Base-by-base conservation (phyloP, 2,113 vertebrate species). In the Eclectus roratus region DNA sequence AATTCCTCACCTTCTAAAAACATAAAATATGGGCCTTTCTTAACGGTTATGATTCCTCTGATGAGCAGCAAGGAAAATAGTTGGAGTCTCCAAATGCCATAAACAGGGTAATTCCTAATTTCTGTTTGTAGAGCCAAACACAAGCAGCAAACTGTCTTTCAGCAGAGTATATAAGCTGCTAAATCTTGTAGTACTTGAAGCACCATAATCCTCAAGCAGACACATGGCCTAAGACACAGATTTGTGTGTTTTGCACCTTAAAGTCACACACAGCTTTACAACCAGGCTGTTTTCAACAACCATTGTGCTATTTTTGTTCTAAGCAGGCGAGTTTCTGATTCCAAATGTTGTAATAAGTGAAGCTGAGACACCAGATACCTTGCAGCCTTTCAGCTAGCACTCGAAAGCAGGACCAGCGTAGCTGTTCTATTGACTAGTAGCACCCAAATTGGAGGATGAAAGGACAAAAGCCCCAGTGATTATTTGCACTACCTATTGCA, bases 131-230 rank as follows among this genome's bases (percentile, higher is more conserved):
- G 80, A n/a, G 80, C 35, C 82, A 94, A 92, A 88, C 13, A 66
- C 60, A 84, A 72, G 64, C 60, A 90, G 65, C 72, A 96, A 86
- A 86, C 80, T 81, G 79, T 64, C 80, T 91, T 88, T 89, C 90
- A 81, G 72, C 64, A 71, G 74, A 27, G 24, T 49, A 80, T 50
- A 63, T 96, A 92, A 96, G 33, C 93, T 74, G 85, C 92, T 95
- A 88, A 94, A 95, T 88, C 94, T 95, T 90, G 80, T 55, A 71
- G 85, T 56, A 65, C 82, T 93, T 92, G 80, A 94, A 49, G 82
- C 27, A 91, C 43, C 55, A 25, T 96, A 97, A 97, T 95, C 95
- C 76, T 52, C 46, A 78, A 74, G 82, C 71, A 91, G 79, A 31
- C 95, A 88, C 82, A 78, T 53, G 85, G 79, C 64, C 72, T 61